Base-by-base conservation (phyloP, 2,797 vertebrate species). In the Thaleichthys pacificus region DNA sequence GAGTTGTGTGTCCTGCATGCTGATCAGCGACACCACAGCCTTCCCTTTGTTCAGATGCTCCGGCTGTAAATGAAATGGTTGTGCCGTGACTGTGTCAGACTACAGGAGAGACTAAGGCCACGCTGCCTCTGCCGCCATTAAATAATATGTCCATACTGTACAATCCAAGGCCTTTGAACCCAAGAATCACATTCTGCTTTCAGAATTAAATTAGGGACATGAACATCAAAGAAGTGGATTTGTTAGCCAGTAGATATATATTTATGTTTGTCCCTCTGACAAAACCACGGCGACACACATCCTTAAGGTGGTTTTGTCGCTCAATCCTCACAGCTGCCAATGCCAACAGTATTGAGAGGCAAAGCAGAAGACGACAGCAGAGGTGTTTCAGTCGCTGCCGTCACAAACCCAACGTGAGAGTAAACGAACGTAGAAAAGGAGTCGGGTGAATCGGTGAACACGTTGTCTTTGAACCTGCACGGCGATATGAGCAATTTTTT, bases 51-150 rank as follows among this genome's bases (percentile, higher is more conserved):
- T 49, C 72, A 63, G 76, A 70, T 68, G 68, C 76, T 57, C n/a
- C 35, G 21, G 70, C 58, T 66, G 11, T 70, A 73, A 72, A 66
- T 70, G 67, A 75, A 73, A 75, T 70, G 30, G 26, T n/a, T 14
- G n/a, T n/a, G 11, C 19, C 24, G 21, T 42, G n/a, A n/a, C n/a
- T n/a, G 47, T 14, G 14, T 32, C 28, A 57, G 24, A 12, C 28
- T n/a, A 35, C 26, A 47, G 42, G 21, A 15, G 67, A 17, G 15
- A 19, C 30, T 28, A 7, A n/a, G 60, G 15, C 38, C 12, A 47
- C 12, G n/a, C 61, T 49, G 66, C 22, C 35, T 32, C 21, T 54
- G 60, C 22, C 11, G 11, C 12, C 12, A 47, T 47, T 3, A 47
- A 47, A 47, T 47, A 14, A 47, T 14, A 47, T 47, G 42, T 47